A percentile compares a stretch with the other conserved stretches of the same genome.
These are phyloP conservation scores for Heterohyrax brucei DNA, from an alignment of 2,797 vertebrate genomes.

Conservation along the genomic window DNA sequence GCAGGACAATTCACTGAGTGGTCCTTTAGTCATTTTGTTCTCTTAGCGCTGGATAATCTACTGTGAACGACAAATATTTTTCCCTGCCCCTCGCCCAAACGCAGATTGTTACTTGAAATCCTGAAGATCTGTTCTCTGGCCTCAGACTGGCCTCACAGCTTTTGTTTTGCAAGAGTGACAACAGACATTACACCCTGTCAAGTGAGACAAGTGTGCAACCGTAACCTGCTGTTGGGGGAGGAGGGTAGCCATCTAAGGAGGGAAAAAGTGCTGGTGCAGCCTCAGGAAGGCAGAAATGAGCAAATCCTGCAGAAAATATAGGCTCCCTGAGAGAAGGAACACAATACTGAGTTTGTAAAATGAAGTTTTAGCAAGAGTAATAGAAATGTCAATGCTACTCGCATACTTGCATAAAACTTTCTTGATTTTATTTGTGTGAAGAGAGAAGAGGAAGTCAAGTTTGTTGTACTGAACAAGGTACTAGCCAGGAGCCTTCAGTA, in stretches of 20 bases:
- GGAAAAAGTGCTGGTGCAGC: background rate
- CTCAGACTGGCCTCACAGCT: background rate
- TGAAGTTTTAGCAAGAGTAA: background rate
- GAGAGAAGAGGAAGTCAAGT: accelerated
- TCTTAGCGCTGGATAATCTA: background rate
- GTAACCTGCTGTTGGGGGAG: background rate
- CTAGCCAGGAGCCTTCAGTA: background rate
- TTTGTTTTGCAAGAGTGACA: background rate
- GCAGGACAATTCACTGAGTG: background rate
- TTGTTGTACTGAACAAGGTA: background rate
- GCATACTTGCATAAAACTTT: background rate
- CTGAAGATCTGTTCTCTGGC: background rate
- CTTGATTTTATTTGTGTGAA: background rate
- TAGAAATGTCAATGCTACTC: background rate
- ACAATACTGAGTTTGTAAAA: background rate
- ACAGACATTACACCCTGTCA: background rate
- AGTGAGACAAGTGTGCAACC: background rate
- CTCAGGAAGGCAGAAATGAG: background rate
- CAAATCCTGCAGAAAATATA: background rate
- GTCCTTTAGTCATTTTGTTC: background rate
- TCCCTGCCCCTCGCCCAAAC: background rate
- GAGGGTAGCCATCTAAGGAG: background rate
- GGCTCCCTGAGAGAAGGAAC: background rate
- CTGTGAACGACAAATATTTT: background rate
- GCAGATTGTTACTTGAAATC: background rate